These are phyloP conservation scores for Trissoscelio sp. DNA, from an alignment of 2,888 invertebrate species.

Conservation along the genomic window DNA sequence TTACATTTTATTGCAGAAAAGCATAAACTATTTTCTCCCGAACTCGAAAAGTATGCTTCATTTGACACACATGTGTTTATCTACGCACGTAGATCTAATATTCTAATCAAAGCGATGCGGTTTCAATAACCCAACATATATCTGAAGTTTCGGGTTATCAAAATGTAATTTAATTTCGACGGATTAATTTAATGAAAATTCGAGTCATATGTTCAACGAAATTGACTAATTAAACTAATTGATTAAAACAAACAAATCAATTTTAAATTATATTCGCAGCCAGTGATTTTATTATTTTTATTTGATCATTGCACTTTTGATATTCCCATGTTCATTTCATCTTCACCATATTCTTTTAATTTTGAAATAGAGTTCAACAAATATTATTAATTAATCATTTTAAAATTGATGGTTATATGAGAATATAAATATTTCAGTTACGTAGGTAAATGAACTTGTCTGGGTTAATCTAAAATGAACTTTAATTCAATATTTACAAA, in stretches of 20 bases:
- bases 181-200: neutral
- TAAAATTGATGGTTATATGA: too few relatives aligned
- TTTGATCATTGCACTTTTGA: neutral
- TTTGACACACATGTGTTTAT: neutral
- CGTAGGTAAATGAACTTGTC: too few relatives aligned
- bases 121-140: neutral
- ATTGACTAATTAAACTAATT: neutral
- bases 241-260: neutral
- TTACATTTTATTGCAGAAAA: neutral
- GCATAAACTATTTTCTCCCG: neutral
- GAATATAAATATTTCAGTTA: too few relatives aligned
- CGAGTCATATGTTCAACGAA: neutral
- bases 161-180: constrained; percentile 17
- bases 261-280: neutral
- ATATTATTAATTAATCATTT: too few relatives aligned
- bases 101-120: constrained; percentile 6
- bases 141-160: constrained; percentile 3
- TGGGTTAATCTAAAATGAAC: too few relatives aligned
- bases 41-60: neutral
- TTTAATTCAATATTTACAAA: too few relatives aligned
- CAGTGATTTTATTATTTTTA: neutral
- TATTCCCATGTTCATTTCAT: too few relatives aligned
- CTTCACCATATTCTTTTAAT: too few relatives aligned
- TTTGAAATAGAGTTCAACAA: too few relatives aligned
- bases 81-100: constrained; percentile 1